Evolutionary conservation across 2,888 invertebrate genomes (phyloP).

Genomic region (Drosophila birchii): DNA sequence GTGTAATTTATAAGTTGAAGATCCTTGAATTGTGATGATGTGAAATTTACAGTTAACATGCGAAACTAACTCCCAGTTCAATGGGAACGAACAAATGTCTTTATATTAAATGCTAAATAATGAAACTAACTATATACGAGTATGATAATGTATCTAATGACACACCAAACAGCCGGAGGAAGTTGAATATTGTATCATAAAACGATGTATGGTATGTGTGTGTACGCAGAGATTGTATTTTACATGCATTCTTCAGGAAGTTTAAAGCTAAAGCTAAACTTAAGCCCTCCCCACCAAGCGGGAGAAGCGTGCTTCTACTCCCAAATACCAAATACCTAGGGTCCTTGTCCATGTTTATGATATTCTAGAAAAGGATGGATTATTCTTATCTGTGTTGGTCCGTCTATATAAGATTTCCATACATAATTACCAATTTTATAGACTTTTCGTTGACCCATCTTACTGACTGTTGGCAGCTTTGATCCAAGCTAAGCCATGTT

Average conservation of each 20-base stretch:
- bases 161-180: neutral
- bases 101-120: constrained; percentile 68
- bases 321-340: constrained; percentile 9
- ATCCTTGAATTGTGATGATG: constrained; percentile 85
- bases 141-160: constrained; percentile 50
- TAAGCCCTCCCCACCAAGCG: constrained; percentile 3
- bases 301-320: constrained; percentile 11
- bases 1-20: constrained; percentile 69
- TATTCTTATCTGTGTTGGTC: neutral
- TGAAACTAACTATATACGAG: constrained; percentile 57
- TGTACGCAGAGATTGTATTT: constrained; percentile 41
- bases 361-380: constrained; percentile 16
- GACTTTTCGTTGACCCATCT: neutral
- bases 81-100: constrained; percentile 83
- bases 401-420: neutral
- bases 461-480: constrained; percentile 27
- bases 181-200: constrained; percentile 29
- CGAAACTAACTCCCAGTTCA: constrained; percentile 84
- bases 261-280: neutral
- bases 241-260: constrained; percentile 36
- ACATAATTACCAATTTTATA: no score
- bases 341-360: constrained; percentile 19
- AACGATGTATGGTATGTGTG: neutral
- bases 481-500: neutral
- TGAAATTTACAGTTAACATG: constrained; percentile 85